These are phyloP conservation scores for Drosophila chauvacae DNA, from an alignment of 1,140 invertebrate species.

Conservation along the genomic window DNA sequence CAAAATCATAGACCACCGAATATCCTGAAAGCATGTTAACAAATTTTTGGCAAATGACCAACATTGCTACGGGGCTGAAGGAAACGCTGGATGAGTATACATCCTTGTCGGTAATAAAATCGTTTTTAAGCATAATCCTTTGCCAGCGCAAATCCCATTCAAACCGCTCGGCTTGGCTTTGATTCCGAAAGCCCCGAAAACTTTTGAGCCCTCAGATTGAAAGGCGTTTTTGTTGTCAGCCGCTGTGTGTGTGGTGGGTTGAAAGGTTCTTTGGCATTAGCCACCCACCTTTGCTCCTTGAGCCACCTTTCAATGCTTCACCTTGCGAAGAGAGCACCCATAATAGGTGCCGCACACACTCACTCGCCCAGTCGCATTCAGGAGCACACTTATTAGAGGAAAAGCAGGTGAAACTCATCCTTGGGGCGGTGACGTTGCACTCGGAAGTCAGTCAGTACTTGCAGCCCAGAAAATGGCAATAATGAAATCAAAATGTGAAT, in stretches of 20 bases:
- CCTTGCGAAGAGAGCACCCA: slow-evolving; percentile 49
- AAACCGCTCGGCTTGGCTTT: slow-evolving; percentile 48
- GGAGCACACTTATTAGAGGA: slow-evolving; percentile 35
- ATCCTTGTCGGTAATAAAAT: slow-evolving; percentile 53
- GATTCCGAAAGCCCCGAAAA: slow-evolving; percentile 54
- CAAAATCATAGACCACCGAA: neutral
- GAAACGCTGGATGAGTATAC: slow-evolving; percentile 23
- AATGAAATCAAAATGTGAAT: slow-evolving; percentile 82
- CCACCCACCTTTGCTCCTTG: slow-evolving; percentile 44
- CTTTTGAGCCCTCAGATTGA: slow-evolving; percentile 50
- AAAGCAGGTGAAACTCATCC: slow-evolving; percentile 35
- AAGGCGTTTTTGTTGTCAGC: slow-evolving; percentile 32
- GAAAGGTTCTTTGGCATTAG: slow-evolving; percentile 34
- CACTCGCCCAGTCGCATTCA: slow-evolving; percentile 5
- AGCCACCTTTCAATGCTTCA: slow-evolving; percentile 59
- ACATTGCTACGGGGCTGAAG: neutral
- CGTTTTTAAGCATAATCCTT: slow-evolving; percentile 43
- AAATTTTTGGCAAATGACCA: slow-evolving; percentile 44
- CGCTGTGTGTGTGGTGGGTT: slow-evolving; percentile 15
- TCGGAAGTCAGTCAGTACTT: slow-evolving; percentile 60
- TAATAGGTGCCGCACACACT: slow-evolving; percentile 35
- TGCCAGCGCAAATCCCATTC: slow-evolving; percentile 58
- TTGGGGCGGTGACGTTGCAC: slow-evolving; percentile 52
- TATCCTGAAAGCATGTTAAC: neutral
- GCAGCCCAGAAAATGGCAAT: slow-evolving; percentile 63